Evolutionary conservation across 2,888 invertebrate species (phyloP), one percentile per base, ranked within the genome.

Genomic region (Omphaloscelis lunosa): DNA sequence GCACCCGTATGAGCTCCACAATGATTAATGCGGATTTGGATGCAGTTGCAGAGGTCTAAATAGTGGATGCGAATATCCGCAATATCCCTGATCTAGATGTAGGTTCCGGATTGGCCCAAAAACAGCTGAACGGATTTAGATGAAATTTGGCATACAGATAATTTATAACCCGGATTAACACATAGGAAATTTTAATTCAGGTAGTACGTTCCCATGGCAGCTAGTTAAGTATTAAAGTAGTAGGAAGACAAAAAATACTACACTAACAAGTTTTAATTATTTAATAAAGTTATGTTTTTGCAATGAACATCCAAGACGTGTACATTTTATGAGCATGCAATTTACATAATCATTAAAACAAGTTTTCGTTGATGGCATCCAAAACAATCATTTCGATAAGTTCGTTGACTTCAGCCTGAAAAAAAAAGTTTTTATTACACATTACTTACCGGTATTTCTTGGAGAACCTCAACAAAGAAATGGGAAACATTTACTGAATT

Each of bases 401-500:
- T 59, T 72, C 66, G 56, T 86, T 69, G 59, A 88, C 11, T 48
- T 86, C 85, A 5, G 5, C 27, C 88, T 88, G 80, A 41, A 83
- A 85, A 56, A 56, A 29, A 80, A 65, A 45, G 8, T 2, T 41
- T n/a, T 45, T 45, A 51, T n/a, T 17, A 20, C 5, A 53, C 3
- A 41, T 8, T 15, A 53, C 29, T n/a, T 72, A 0, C 12, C 4
- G 4, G 1, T 41, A n/a, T 27, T 72, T 20, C 20, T 9, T n/a
- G 11, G 45, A 17, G 41, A 41, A 62, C 17, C 6, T 27, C 7
- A 6, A n/a, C 11, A 65, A 63, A 39, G 2, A 34, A 34, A 15
- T 63, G 62, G 58, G 8, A 29, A 59, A 59, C 17, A 59, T 56
- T 56, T 56, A 20, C 20, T 15, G 15, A 45, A 45, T 45, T 45